phyloP scores from a whole-genome alignment of 2,797 vertebrate species.

The Gouania willdenowi region DNA sequence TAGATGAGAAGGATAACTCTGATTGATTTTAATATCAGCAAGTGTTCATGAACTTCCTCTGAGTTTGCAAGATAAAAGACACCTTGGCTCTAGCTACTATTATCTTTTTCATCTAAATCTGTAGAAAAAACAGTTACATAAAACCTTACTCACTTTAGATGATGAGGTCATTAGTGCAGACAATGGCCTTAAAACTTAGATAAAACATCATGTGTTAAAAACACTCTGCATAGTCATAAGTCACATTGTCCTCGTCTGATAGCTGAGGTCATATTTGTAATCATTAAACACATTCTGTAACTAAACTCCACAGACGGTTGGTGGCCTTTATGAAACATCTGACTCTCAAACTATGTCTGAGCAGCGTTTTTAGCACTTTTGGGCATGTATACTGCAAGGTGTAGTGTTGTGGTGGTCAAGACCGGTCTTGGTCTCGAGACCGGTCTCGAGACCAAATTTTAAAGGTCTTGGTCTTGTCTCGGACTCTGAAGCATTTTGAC shows the following conservation, averaged over 20 bases:
- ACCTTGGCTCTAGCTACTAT: slow-evolving; percentile 2
- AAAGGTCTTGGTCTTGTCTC: no score
- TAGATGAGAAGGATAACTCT: no score
- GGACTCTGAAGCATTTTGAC: no score
- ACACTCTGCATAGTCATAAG: slow-evolving; percentile 54
- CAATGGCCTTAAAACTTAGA: slow-evolving; percentile 62
- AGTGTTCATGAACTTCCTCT: slow-evolving; percentile 35
- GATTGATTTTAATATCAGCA: no score
- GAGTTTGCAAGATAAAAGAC: slow-evolving; percentile 5
- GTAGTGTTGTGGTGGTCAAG: no score
- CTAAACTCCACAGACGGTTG: slow-evolving; percentile 33
- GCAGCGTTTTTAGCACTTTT: slow-evolving; percentile 39
- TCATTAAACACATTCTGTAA: slow-evolving; percentile 51
- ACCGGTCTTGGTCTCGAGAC: no score
- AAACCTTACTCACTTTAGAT: slow-evolving; percentile 53
- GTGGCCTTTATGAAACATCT: slow-evolving; percentile 38
- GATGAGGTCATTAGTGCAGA: slow-evolving; percentile 69
- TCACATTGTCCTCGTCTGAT: slow-evolving; percentile 46
- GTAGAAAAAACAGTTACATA: slow-evolving; percentile 35
- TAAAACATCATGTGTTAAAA: slow-evolving; percentile 55
- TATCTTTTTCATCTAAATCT: neutral
- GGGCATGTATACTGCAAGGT: slow-evolving; percentile 44
- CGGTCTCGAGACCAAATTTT: no score
- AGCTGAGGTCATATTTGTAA: slow-evolving; percentile 24
- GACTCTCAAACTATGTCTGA: slow-evolving; percentile 56